A percentile compares a stretch with the other conserved stretches of the same genome.
Conservation (phyloP, 1,140 invertebrate genomes). For the Zaprionus ornatus region DNA sequence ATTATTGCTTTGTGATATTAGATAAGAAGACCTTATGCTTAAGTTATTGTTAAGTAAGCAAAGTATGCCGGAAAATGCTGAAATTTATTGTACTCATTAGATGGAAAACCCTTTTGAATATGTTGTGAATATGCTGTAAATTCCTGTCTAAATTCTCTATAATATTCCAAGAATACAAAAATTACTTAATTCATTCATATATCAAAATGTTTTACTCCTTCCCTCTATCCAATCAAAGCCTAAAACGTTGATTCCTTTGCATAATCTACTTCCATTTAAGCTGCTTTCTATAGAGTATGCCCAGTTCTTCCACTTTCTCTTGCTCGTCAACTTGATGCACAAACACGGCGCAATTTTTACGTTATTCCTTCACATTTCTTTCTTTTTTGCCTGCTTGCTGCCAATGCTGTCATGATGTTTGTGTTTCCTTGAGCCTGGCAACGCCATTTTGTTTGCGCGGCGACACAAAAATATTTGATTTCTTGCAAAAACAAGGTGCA, state of each 20-base stretch:
- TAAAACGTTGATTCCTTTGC: neutral
- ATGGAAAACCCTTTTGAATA: neutral
- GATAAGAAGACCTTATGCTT: neutral
- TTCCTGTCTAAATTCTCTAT: neutral
- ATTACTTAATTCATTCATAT: too few species aligned
- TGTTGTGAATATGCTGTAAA: neutral
- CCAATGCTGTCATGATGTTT: slow-evolving; percentile 51
- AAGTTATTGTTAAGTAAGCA: neutral
- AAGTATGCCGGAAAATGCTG: neutral
- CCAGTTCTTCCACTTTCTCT: slow-evolving; percentile 25
- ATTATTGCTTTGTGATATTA: neutral
- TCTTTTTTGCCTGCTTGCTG: slow-evolving; percentile 5
- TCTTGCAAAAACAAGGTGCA: slow-evolving; percentile 76
- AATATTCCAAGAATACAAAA: neutral
- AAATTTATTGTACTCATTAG: neutral
- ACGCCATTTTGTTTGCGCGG: slow-evolving; percentile 80
- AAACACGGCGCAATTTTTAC: slow-evolving; percentile 52
- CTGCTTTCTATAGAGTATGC: slow-evolving; percentile 11
- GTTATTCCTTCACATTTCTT: slow-evolving; percentile 29
- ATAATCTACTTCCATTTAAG: neutral
- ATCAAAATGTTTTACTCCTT: slow-evolving; percentile 11
- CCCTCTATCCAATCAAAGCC: slow-evolving; percentile 33
- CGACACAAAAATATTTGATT: slow-evolving; percentile 82
- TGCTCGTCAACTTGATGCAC: slow-evolving; percentile 58
- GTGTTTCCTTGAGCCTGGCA: slow-evolving; percentile 59